Percentiles rank a stretch among this genome's conserved stretches.
Evolutionary conservation across 2,797 vertebrate species (phyloP).

Genomic region (Enteromius afrohamiltoni): DNA sequence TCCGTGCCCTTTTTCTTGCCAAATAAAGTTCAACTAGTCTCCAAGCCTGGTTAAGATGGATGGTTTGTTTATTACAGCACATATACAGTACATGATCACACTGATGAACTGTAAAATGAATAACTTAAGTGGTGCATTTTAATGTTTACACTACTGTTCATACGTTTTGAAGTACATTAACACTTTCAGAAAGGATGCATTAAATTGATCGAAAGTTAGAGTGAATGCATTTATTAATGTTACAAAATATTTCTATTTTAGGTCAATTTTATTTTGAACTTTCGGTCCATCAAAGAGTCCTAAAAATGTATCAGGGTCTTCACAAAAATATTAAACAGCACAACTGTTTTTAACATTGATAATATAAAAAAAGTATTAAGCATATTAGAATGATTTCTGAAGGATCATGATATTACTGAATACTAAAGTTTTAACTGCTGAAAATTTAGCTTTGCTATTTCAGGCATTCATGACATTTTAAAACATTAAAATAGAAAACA

Average conservation of each 20-base stretch:
- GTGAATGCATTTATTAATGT: background rate
- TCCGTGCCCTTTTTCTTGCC: background rate
- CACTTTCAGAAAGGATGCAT: background rate
- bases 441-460: background rate
- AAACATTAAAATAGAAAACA: background rate
- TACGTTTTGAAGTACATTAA: background rate
- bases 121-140: background rate
- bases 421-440: background rate
- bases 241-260: background rate
- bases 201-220: background rate
- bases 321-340: background rate
- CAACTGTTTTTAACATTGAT: background rate
- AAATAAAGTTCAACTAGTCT: background rate
- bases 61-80: background rate
- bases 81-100: background rate
- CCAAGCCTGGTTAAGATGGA: background rate
- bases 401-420: background rate
- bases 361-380: background rate
- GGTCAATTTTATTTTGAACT: background rate
- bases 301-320: background rate
- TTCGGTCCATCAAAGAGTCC: background rate
- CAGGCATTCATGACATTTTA: background rate
- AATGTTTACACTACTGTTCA: background rate
- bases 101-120: background rate
- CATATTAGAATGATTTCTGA: background rate